These are phyloP conservation scores for Tridacna gigas DNA, from an alignment of 2,888 invertebrate species.

Conservation along the genomic window DNA sequence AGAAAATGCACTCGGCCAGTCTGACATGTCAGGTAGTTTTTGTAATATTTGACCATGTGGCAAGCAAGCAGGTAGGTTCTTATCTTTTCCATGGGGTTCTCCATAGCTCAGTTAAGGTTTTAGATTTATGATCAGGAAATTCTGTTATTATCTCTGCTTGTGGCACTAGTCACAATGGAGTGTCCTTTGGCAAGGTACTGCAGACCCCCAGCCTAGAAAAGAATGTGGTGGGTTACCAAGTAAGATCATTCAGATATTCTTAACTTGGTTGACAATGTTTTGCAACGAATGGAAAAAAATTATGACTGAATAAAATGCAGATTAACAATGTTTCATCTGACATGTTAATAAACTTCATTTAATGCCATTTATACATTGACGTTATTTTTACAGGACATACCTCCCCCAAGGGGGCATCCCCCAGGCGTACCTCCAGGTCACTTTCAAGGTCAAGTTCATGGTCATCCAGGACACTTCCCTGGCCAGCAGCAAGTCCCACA, in stretches of 20 bases:
- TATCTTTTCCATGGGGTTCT: too few species aligned
- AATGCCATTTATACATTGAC: not conserved
- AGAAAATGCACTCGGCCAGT: too few species aligned
- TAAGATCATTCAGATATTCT: not conserved
- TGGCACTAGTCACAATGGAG: too few species aligned
- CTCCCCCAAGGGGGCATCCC: constrained; percentile 44
- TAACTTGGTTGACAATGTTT: not conserved
- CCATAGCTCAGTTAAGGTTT: too few species aligned
- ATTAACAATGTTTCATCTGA: too few species aligned
- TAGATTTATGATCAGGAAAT: too few species aligned
- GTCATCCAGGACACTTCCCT: constrained; percentile 19
- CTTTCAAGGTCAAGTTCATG: constrained; percentile 27
- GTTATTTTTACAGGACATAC: constrained; percentile 8
- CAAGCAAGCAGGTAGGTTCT: too few species aligned
- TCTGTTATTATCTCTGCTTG: too few species aligned
- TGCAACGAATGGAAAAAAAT: not conserved
- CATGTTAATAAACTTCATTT: not conserved
- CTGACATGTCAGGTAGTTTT: too few species aligned
- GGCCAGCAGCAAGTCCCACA: constrained; percentile 19
- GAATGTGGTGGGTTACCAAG: too few species aligned
- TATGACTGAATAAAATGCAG: too few species aligned
- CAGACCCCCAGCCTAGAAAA: not conserved
- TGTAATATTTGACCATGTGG: too few species aligned
- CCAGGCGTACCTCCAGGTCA: constrained; percentile 51
- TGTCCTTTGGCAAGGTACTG: not conserved